Conservation (phyloP, 2,113 vertebrate genomes). For the Myotis lucifugus region DNA sequence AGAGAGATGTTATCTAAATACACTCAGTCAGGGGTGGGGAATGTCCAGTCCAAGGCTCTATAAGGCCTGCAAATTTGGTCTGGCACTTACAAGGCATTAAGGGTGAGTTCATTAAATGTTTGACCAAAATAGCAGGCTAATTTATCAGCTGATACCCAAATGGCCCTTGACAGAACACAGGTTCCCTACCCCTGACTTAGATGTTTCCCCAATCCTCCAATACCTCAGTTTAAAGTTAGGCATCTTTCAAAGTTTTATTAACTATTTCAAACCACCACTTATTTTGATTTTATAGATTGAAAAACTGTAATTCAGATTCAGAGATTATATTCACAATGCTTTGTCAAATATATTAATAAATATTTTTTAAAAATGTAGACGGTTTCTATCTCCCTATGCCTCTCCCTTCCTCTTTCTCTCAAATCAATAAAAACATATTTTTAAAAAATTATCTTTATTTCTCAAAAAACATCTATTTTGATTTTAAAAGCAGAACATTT, state of each 20-base stretch:
- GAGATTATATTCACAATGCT: neutral
- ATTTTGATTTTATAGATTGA: neutral
- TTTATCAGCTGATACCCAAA: too few relatives aligned
- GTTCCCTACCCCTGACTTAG: neutral
- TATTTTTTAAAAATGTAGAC: neutral
- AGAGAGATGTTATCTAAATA: neutral
- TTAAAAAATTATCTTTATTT: neutral
- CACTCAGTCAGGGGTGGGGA: neutral
- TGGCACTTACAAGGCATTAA: too few relatives aligned
- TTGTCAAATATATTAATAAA: slow-evolving; percentile 2
- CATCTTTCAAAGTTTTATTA: neutral
- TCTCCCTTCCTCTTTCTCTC: too few relatives aligned
- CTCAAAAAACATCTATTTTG: neutral
- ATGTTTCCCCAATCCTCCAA: neutral
- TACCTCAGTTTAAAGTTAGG: neutral
- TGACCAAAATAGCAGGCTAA: too few relatives aligned
- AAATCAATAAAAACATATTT: neutral
- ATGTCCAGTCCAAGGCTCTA: too few relatives aligned
- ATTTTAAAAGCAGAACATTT: neutral
- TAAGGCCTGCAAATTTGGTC: too few relatives aligned
- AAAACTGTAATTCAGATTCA: slow-evolving; percentile 25
- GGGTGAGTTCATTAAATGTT: too few relatives aligned
- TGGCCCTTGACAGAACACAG: too few relatives aligned
- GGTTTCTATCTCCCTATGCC: too few relatives aligned
- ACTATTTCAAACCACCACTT: slow-evolving; percentile 48